These are phyloP conservation scores for Chydorus sphaericus DNA, from an alignment of 2,888 invertebrate species.

Conservation along the genomic window DNA sequence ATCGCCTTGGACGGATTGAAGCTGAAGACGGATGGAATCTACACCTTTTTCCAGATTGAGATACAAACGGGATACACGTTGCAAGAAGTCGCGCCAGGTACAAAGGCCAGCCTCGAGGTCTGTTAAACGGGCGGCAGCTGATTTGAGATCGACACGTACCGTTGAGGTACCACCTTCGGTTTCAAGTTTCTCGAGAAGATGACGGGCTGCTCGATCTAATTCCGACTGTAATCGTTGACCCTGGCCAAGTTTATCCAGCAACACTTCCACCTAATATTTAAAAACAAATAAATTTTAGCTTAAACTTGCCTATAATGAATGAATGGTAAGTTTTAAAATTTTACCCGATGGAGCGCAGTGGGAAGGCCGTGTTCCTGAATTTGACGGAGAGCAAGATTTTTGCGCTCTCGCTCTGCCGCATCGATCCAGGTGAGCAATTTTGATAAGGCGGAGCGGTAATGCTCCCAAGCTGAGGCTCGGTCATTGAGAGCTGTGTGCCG, in stretches of 20 bases:
- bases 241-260: constrained; percentile 12
- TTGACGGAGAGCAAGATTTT: constrained; percentile 60
- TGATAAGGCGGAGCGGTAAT: constrained; percentile 53
- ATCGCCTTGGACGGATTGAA: constrained; percentile 14
- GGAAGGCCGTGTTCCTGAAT: constrained; percentile 61
- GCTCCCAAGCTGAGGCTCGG: constrained; percentile 60
- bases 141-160: constrained; percentile 64
- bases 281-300: neutral
- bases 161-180: neutral
- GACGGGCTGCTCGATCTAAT: neutral
- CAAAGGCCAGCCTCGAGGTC: constrained; percentile 64
- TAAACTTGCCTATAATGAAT: neutral
- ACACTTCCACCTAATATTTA: constrained; percentile 3
- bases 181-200: neutral
- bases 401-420: constrained; percentile 61
- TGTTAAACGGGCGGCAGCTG: constrained; percentile 57
- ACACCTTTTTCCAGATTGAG: constrained; percentile 16
- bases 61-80: constrained; percentile 43
- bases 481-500: constrained; percentile 49
- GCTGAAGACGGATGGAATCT: constrained; percentile 16
- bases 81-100: constrained; percentile 63
- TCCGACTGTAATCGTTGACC: constrained; percentile 5
- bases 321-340: too few relatives aligned
- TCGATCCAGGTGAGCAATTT: constrained; percentile 63
- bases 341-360: constrained; percentile 45